Conservation (phyloP, 2,888 invertebrate species). For the Oxystoma pomonae region DNA sequence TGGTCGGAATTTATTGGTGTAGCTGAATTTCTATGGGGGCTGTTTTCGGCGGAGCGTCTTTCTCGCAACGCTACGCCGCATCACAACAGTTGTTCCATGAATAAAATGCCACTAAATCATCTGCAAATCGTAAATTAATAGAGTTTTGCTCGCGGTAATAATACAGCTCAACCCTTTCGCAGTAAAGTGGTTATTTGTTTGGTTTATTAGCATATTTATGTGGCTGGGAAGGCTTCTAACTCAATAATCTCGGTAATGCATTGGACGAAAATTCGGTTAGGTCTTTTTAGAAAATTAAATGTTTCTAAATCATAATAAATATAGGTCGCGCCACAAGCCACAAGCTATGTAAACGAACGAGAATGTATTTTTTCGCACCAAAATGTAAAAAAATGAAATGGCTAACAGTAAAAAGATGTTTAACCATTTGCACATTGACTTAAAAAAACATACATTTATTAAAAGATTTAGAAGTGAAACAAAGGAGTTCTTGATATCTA, state of each 20-base stretch:
- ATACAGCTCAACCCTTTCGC: constrained; percentile 18
- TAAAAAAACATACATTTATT: too few species aligned
- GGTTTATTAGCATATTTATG: constrained; percentile 19
- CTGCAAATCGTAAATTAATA: constrained; percentile 11
- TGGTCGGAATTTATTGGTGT: constrained; percentile 16
- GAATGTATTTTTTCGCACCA: too few species aligned
- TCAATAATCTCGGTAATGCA: background rate
- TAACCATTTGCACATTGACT: too few species aligned
- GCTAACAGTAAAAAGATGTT: too few species aligned
- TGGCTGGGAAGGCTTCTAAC: background rate
- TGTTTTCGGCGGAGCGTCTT: constrained; percentile 12
- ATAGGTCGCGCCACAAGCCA: background rate
- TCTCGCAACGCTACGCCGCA: constrained; percentile 4
- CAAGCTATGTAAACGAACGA: too few species aligned
- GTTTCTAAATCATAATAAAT: too few species aligned
- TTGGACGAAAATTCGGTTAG: background rate
- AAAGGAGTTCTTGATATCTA: too few species aligned
- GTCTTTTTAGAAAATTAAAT: background rate
- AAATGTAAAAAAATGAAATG: too few species aligned
- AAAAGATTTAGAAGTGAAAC: too few species aligned
- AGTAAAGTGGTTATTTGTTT: constrained; percentile 11
- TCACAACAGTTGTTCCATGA: constrained; percentile 23
- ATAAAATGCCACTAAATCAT: constrained; percentile 21
- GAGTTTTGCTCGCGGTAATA: constrained; percentile 17
- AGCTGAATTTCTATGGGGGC: constrained; percentile 13